Conservation (phyloP, 2,888 invertebrate species). For the Drosophila demipolita region DNA sequence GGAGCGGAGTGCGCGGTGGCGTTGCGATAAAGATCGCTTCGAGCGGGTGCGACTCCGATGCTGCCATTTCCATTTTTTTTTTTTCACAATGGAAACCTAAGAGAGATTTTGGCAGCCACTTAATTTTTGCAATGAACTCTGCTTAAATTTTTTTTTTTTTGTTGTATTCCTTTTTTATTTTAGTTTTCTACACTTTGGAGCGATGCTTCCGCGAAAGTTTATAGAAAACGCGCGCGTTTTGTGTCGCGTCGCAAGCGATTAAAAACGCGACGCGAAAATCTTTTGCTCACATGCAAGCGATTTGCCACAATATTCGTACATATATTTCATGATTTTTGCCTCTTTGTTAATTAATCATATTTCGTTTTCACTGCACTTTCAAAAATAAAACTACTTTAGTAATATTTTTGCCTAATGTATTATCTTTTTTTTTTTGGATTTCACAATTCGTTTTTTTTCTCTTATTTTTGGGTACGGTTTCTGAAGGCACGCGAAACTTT, state of each 20-base stretch:
- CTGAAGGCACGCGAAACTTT: constrained; percentile 63
- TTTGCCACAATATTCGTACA: constrained; percentile 59
- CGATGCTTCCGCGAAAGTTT: constrained; percentile 36
- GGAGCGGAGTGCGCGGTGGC: constrained; percentile 62
- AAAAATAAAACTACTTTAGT: constrained; percentile 61
- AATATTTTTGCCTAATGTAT: constrained; percentile 70
- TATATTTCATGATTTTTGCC: constrained; percentile 58
- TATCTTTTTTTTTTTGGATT: constrained; percentile 40
- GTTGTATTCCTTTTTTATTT: constrained; percentile 13
- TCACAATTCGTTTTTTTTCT: constrained; percentile 56
- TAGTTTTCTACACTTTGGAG: constrained; percentile 10
- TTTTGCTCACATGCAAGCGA: constrained; percentile 64
- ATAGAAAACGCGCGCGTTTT: constrained; percentile 55
- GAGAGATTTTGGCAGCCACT: constrained; percentile 37
- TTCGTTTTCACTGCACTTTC: constrained; percentile 81
- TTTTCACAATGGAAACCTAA: constrained; percentile 21
- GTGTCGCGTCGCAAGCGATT: constrained; percentile 60
- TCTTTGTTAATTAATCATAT: constrained; percentile 76
- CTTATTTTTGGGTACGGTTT: constrained; percentile 2
- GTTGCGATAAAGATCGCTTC: constrained; percentile 69
- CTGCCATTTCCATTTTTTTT: constrained; percentile 47
- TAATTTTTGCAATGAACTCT: constrained; percentile 69
- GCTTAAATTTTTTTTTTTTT: constrained; percentile 31
- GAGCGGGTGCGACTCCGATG: constrained; percentile 56
- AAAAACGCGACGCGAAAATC: constrained; percentile 60